Base-by-base conservation (phyloP, 2,888 invertebrate species). In the Parnassius smintheus region DNA sequence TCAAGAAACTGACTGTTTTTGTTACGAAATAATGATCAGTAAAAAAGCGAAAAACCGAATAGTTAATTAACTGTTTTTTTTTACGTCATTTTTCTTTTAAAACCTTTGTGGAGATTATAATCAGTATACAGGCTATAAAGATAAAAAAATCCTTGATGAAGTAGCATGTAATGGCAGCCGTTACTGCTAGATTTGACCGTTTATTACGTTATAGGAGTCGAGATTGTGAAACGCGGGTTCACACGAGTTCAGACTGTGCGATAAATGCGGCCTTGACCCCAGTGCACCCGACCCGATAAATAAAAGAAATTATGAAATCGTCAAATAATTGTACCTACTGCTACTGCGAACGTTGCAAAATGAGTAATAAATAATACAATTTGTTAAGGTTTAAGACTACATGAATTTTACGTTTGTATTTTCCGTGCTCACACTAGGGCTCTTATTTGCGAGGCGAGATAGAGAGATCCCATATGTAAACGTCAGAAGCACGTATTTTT, bases 191-290 rank as follows among this genome's bases (percentile, higher is more conserved):
- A 70, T 70, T 67, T 65, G 66, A 65, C 50, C 62, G 68, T 61
- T 48, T 61, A 66, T 59, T 46, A 9, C 52, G 25, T 65, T 65
- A 62, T 56, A 59, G 63, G 65, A 55, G 61, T 61, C 58, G 57
- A 72, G 60, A 72, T 76, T 81, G 75, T 78, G 72, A 73, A 75
- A 77, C 72, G 68, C 59, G 75, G 69, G 81, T 80, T 80, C 80
- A 77, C 80, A 79, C 80, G 82, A 78, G 85, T 82, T 84, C 83
- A 82, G 72, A 66, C 64, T 69, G 71, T 70, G 76, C 80, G 83
- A 83, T 80, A 80, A 73, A 73, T 66, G 63, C 76, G 83, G 79
- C 88, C 88, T 88, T 88, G 88, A 84, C 88, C 83, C 73, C 81
- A 66, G 72, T 71, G 69, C 68, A 62, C 66, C 57, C 57, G 60